Base-by-base conservation (phyloP, 1,140 invertebrate species). In the Halesus radiatus region DNA sequence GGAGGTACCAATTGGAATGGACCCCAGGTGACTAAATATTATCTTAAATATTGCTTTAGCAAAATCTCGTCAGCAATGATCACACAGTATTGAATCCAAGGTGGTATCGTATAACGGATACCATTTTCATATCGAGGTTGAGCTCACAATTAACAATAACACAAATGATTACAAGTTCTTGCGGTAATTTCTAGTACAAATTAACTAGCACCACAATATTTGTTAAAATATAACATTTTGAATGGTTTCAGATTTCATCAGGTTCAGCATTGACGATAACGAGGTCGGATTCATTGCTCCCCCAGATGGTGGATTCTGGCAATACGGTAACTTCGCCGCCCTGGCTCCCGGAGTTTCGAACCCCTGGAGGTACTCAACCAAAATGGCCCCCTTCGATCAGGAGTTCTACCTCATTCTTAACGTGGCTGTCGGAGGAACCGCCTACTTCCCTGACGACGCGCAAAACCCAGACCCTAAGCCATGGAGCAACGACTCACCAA, bases 391-490 rank as follows among this genome's bases (percentile, higher is more conserved):
- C 22, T 90, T 90, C 66, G 89, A 90, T 82, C 85, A 90, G 83
- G 88, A 93, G 91, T 94, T 94, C 85, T 93, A 93, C 83, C 81
- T 94, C 15, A 91, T 94, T 62, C 86, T 94, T n/a, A 94, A 94
- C 85, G 82, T 93, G 82, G 92, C 93, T 83, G 90, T 93, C 60
- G 93, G 92, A n/a, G 93, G 93, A 53, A 91, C 90, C 3, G 90
- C 89, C 73, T 90, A 88, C 8, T 93, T 88, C 85, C 91, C 92
- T 20, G 92, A 93, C 80, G 85, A 84, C 29, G 87, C 86, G 32
- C 64, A 73, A 16, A 90, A 90, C 80, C 89, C 90, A 3, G 82
- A 85, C 73, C 80, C 87, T 10, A 93, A 93, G 84, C 93, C 92
- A 13, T 93, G 92, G 92, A 86, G 73, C 72, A 92, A 92, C 80